A percentile compares a stretch with the other conserved stretches of the same genome.
These are phyloP conservation scores for Florisuga fusca DNA, from an alignment of 2,797 vertebrate genomes.

Conservation along the genomic window DNA sequence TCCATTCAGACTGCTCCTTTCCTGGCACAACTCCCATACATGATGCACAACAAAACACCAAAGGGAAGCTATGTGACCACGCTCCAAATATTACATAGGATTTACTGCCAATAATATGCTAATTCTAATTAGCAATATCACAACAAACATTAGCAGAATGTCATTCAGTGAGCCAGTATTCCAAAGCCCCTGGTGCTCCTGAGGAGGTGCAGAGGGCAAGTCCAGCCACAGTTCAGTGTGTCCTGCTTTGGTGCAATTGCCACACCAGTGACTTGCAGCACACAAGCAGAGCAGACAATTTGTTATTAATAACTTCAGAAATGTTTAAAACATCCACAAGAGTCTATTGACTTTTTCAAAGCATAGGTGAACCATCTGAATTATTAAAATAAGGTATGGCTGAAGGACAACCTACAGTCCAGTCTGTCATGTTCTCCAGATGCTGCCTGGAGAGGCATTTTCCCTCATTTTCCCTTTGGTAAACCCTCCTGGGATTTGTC, in stretches of 20 bases:
- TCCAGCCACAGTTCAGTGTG: background rate
- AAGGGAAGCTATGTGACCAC: background rate
- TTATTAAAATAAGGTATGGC: background rate
- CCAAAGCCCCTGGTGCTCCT: background rate
- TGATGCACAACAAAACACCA: background rate
- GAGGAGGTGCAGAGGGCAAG: background rate
- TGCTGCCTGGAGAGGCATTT: background rate
- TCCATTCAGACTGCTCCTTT: background rate
- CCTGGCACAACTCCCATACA: background rate
- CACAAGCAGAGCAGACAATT: background rate
- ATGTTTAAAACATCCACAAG: background rate
- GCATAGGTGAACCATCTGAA: background rate
- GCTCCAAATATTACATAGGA: background rate
- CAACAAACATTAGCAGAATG: constrained; percentile 33
- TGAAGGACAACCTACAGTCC: background rate
- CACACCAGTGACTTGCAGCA: background rate
- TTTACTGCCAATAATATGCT: constrained; percentile 5
- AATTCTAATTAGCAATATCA: constrained; percentile 41
- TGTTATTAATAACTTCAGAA: background rate
- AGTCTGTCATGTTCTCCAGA: background rate
- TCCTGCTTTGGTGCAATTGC: background rate
- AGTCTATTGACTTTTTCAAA: background rate
- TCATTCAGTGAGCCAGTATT: background rate
- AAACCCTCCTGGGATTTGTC: background rate
- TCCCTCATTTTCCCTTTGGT: background rate